Base-by-base conservation (phyloP, 2,113 vertebrate species). In the Podarcis raffonei region DNA sequence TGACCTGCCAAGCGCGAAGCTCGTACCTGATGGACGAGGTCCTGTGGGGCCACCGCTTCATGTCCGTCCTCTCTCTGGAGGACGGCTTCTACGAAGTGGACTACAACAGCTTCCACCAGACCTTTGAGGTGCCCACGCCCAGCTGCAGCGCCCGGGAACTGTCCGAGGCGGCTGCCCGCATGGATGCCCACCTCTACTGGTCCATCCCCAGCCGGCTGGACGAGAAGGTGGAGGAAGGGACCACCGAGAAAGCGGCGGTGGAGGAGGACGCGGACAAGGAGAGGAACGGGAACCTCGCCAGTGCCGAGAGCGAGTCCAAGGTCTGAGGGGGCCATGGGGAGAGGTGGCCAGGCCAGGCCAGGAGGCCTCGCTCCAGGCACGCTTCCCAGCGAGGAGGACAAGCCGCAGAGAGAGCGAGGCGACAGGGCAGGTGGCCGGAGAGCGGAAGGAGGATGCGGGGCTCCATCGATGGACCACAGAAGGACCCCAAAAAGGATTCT, bases 1-100 rank as follows among this genome's bases (percentile, higher is more conserved):
- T 99, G 98, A 99, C 98, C 0, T 99, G 98, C 92, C 98, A 99
- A 93, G 98, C 98, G 0, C 97, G 98, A 89, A 99, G 98, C 94
- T 99, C 98, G 11, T 99, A 99, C 94, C 95, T 98, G 87, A 97
- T 97, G 0, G 98, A 98, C 18, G 99, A 99, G 94, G 97, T 99
- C 86, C 59, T 98, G 20, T 99, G 98, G 99, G 99, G 98, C 11
- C 98, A 99, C 96, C 97, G 98, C 84, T 99, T 99, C 95, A 97
- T 98, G 11, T 98, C 99, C 0, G 98, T 99, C 95, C 98, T 99
- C 91, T 97, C 92, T 3, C 95, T 99, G 83, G 99, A 98, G 22
- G 98, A 99, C 0, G 99, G 99, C 0, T 99, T 98, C 96, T 99
- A 99, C 16, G 98, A 99, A 83, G 91, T 99, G 30, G 99, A 99